A percentile compares a stretch with the other conserved stretches of the same genome.
Conservation (phyloP, 2,113 vertebrate species). For the Columba livia region DNA sequence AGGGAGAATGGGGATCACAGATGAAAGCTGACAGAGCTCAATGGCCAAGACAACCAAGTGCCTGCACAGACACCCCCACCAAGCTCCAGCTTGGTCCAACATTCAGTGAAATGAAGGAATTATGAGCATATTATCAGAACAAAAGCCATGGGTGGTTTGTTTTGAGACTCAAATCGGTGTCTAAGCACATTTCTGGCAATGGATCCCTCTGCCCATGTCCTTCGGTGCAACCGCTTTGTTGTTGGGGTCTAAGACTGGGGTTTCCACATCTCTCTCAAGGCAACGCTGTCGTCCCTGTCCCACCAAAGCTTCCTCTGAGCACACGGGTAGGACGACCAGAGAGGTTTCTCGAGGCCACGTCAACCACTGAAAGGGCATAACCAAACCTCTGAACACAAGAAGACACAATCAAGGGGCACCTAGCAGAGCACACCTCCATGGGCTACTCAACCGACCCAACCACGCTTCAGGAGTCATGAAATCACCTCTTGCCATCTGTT, state of each 20-base stretch:
- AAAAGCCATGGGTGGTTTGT: background rate
- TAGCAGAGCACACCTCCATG: background rate
- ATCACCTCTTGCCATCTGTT: conserved; percentile 53
- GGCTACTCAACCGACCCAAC: background rate
- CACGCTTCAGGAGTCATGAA: conserved; percentile 44
- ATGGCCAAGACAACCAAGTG: background rate
- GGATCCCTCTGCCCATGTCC: background rate
- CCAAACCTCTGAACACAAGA: background rate
- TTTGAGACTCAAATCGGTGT: background rate
- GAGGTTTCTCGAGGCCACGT: background rate
- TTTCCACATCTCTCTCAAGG: background rate
- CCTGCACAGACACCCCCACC: background rate
- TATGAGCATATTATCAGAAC: background rate
- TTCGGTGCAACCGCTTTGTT: background rate
- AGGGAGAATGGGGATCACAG: background rate
- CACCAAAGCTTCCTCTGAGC: background rate
- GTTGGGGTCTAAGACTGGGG: accelerated
- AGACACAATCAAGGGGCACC: background rate
- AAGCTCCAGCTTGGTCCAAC: background rate
- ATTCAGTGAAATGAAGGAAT: conserved; percentile 1
- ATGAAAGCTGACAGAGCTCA: conserved; percentile 9
- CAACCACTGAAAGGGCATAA: background rate
- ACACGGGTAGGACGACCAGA: accelerated
- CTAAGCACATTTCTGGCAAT: background rate
- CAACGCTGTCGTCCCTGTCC: too few relatives aligned